A percentile compares a stretch with the other conserved stretches of the same genome.
phyloP scores from a whole-genome alignment of 1,140 invertebrate genomes.

The Helicorthomorpha holstii region DNA sequence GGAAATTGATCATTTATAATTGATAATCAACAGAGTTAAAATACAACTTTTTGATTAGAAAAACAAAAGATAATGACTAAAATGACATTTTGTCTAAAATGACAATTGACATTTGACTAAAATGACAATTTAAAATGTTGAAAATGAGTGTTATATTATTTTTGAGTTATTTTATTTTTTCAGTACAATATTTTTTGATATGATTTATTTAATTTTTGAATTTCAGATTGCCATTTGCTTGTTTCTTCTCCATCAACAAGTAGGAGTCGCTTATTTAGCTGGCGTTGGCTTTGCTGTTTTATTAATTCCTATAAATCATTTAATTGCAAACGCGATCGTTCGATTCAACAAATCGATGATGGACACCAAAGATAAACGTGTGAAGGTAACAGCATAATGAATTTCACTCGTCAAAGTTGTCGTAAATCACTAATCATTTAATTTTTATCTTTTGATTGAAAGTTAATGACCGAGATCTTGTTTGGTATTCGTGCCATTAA shows the following conservation, averaged over 20 bases:
- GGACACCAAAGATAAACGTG: conserved; percentile 74
- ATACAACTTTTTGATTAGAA: too few relatives aligned
- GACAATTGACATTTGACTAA: too few relatives aligned
- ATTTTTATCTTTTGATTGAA: conserved; percentile 6
- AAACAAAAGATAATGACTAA: too few relatives aligned
- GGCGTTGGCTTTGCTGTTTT: conserved; percentile 71
- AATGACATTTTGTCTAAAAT: too few relatives aligned
- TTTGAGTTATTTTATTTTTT: conserved; percentile 16
- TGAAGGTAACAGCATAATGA: conserved; percentile 40
- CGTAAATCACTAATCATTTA: not conserved
- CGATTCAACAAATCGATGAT: conserved; percentile 72
- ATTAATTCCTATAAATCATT: conserved; percentile 86
- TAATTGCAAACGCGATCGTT: conserved; percentile 78
- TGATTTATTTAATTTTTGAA: not conserved
- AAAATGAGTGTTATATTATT: too few relatives aligned
- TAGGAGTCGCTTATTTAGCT: conserved; percentile 77
- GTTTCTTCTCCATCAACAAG: conserved; percentile 66
- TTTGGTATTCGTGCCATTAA: conserved; percentile 48
- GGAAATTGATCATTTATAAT: too few relatives aligned
- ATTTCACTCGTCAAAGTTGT: not conserved
- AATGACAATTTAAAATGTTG: not conserved
- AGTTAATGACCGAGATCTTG: not conserved
- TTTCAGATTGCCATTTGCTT: conserved; percentile 57
- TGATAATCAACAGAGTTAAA: too few relatives aligned
- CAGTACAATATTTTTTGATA: not conserved